phyloP scores from a whole-genome alignment of 1,140 invertebrate species.

The Trichonephila clavipes region DNA sequence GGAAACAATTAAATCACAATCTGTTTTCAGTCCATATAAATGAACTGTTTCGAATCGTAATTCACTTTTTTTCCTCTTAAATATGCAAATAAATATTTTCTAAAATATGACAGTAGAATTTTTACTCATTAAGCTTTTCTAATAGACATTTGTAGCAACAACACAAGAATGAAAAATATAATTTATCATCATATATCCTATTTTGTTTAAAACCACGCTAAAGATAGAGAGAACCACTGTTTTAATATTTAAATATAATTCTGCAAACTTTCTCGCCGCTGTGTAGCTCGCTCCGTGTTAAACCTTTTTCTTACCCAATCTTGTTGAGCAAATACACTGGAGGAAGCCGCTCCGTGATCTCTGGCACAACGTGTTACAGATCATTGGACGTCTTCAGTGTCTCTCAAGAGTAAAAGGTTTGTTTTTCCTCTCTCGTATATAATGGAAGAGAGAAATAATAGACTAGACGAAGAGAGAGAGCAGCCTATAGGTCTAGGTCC shows the following conservation, averaged over 20 bases:
- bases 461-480: not conserved
- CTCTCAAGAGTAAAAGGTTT: constrained; percentile 38
- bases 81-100: too few species aligned
- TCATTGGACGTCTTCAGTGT: constrained; percentile 17
- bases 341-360: not conserved
- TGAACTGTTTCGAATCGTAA: too few species aligned
- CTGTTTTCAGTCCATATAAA: too few species aligned
- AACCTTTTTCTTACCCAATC: not conserved
- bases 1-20: too few species aligned
- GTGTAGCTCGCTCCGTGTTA: not conserved
- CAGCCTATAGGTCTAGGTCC: constrained; percentile 34
- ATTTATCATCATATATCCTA: not conserved
- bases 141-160: not conserved
- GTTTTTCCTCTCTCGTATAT: not conserved
- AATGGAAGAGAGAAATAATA: constrained; percentile 49
- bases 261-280: not conserved
- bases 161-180: not conserved
- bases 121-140: too few species aligned
- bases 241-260: not conserved
- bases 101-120: too few species aligned
- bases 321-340: constrained; percentile 6
- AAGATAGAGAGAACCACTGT: not conserved
- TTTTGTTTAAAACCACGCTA: not conserved
- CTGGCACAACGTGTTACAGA: constrained; percentile 11
- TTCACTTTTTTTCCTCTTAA: too few species aligned